Conservation (phyloP, 2,113 vertebrate species). For the Gavialis gangeticus region DNA sequence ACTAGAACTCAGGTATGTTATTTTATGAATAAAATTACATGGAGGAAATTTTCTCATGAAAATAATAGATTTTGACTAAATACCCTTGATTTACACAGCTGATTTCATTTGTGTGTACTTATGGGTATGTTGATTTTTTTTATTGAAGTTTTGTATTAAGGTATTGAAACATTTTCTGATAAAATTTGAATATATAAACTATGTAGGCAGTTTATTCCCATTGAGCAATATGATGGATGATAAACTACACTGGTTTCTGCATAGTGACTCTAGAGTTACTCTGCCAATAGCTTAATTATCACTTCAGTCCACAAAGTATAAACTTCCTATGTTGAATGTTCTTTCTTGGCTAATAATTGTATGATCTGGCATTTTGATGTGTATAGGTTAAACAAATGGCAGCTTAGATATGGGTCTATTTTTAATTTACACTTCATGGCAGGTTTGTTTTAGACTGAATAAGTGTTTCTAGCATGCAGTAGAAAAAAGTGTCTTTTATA, state of each 20-base stretch:
- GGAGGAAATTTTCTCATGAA: not conserved
- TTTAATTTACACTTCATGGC: not conserved
- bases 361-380: not conserved
- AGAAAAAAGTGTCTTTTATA: not conserved
- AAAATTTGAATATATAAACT: not conserved
- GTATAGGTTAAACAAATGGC: not conserved
- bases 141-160: not conserved
- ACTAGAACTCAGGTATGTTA: not conserved
- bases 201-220: not conserved
- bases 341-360: not conserved
- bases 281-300: not conserved
- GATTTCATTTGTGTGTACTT: not conserved
- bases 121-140: not conserved
- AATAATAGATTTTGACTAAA: not conserved
- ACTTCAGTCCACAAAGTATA: not conserved
- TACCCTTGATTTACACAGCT: not conserved
- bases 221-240: not conserved
- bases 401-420: not conserved
- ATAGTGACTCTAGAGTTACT: not conserved
- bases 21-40: not conserved
- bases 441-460: not conserved
- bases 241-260: not conserved
- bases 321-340: not conserved
- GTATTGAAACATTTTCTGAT: not conserved
- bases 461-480: rapidly evolving